Conservation (phyloP, 1,140 invertebrate species). For the Muscidifurax raptorellus region DNA sequence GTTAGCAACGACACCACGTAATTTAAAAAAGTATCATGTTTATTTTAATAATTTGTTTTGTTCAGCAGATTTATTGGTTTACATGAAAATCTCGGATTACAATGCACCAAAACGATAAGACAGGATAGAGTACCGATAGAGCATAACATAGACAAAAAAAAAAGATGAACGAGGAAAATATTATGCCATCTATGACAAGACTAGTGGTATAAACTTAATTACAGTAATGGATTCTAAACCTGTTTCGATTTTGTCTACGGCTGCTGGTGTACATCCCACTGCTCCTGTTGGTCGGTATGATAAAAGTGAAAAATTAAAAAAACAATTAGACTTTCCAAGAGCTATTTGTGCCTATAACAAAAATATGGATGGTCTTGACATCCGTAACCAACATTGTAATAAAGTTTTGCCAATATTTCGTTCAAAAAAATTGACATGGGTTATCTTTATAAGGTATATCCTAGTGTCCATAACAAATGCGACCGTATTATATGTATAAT, state of each 20-base stretch:
- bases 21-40: slow-evolving; percentile 22
- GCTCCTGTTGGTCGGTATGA: background rate
- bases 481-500: no score
- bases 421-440: no score
- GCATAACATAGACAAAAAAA: slow-evolving; percentile 2
- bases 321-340: slow-evolving; percentile 2
- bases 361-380: background rate
- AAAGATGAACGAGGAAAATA: background rate
- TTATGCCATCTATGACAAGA: slow-evolving; percentile 13
- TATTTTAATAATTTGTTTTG: slow-evolving; percentile 49
- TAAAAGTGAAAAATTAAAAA: slow-evolving; percentile 5
- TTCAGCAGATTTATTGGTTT: slow-evolving; percentile 36
- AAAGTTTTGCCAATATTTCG: slow-evolving; percentile 3
- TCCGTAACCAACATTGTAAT: slow-evolving; percentile 21
- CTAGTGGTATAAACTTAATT: slow-evolving; percentile 44
- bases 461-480: no score
- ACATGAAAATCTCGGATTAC: slow-evolving; percentile 43
- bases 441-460: no score
- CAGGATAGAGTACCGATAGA: slow-evolving; percentile 26
- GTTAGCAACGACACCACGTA: background rate
- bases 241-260: slow-evolving; percentile 40
- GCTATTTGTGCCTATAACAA: slow-evolving; percentile 28
- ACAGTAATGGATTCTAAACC: no score
- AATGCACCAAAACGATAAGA: slow-evolving; percentile 38
- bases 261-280: slow-evolving; percentile 16